Evolutionary conservation across 2,888 invertebrate genomes (phyloP).

Genomic region (Dynastes maya): DNA sequence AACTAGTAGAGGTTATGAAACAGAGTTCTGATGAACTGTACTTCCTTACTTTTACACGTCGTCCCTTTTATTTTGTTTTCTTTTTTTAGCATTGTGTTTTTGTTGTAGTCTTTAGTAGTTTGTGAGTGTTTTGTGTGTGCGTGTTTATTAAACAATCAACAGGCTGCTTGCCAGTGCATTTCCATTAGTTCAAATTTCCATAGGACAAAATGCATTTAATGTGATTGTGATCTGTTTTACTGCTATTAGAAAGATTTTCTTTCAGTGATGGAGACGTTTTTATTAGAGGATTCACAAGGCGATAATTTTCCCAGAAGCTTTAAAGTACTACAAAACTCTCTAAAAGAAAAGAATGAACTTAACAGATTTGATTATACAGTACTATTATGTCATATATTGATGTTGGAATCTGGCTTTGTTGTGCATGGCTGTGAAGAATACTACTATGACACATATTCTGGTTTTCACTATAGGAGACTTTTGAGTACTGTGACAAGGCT

Average conservation of each 20-base stretch:
- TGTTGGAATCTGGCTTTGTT: constrained; percentile 18
- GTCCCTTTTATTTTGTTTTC: constrained; percentile 27
- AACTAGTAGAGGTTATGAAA: constrained; percentile 46
- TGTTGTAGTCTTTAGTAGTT: constrained; percentile 33
- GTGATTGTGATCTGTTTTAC: constrained; percentile 41
- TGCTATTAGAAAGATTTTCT: constrained; percentile 52
- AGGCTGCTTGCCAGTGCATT: constrained; percentile 51
- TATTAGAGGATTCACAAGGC: constrained; percentile 63
- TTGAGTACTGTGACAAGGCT: neutral
- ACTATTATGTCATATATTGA: neutral
- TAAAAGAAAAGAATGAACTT: neutral
- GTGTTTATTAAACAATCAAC: constrained; percentile 49
- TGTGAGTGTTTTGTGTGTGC: constrained; percentile 43
- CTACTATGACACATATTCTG: neutral
- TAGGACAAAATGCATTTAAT: constrained; percentile 39
- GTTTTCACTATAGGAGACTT: neutral
- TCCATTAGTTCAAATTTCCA: constrained; percentile 40
- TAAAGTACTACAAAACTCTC: constrained; percentile 50
- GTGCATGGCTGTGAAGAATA: neutral
- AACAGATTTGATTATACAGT: neutral
- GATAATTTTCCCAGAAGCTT: constrained; percentile 62
- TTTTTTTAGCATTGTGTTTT: constrained; percentile 41
- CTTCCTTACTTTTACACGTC: constrained; percentile 26
- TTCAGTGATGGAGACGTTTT: constrained; percentile 65
- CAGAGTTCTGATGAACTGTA: neutral